These are phyloP conservation scores for Pipistrellus pipistrellus DNA, from an alignment of 2,797 vertebrate species.

Conservation along the genomic window DNA sequence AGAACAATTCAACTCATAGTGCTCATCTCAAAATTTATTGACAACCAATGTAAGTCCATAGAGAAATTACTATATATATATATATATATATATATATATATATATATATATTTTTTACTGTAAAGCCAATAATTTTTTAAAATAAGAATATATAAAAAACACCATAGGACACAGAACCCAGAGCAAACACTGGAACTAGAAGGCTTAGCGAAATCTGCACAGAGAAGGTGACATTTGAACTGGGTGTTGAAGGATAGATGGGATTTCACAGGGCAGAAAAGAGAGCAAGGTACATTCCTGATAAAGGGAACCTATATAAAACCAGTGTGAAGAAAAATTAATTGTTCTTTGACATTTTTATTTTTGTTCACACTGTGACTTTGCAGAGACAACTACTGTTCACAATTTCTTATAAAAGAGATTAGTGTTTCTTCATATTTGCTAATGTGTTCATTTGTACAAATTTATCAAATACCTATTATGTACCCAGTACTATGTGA, in stretches of 20 bases:
- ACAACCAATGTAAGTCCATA: neutral
- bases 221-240: neutral
- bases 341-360: neutral
- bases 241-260: neutral
- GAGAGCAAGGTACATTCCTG: neutral
- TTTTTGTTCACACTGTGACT: neutral
- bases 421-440: neutral
- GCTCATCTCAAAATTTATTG: neutral
- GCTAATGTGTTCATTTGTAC: neutral
- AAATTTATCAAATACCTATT: neutral
- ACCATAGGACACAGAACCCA: neutral
- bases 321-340: neutral
- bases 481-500: neutral
- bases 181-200: neutral
- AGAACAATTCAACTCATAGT: neutral
- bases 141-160: neutral
- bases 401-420: neutral
- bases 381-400: neutral
- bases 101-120: neutral
- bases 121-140: conserved; percentile 5
- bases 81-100: no score
- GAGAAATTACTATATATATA: neutral
- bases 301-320: neutral
- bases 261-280: conserved; percentile 27
- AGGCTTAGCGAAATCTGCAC: neutral